Percentiles rank a stretch among this genome's conserved stretches.
These are phyloP conservation scores for Procavia capensis DNA, from an alignment of 2,113 vertebrate genomes.

Conservation along the genomic window DNA sequence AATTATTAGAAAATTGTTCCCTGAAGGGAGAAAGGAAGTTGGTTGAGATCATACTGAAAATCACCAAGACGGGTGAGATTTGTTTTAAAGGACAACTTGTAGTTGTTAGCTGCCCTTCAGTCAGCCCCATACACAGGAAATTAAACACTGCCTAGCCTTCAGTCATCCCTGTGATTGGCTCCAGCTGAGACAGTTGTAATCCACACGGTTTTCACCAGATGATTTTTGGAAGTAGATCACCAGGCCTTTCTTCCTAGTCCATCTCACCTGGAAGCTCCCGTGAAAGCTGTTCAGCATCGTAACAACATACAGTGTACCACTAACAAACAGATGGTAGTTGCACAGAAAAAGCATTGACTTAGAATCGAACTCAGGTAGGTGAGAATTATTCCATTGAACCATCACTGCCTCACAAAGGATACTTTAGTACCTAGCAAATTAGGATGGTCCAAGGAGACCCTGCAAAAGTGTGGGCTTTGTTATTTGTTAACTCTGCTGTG, in stretches of 20 bases:
- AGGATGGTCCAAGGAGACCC: not conserved
- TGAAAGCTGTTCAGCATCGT: not conserved
- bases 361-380: not conserved
- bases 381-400: not conserved
- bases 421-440: not conserved
- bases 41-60: slow-evolving; percentile 29
- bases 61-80: not conserved
- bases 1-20: slow-evolving; percentile 16
- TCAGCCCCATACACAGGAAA: not conserved
- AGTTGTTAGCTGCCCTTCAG: not conserved
- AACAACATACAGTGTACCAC: too few species aligned
- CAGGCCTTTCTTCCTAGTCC: not conserved
- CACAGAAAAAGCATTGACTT: not conserved
- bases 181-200: not conserved
- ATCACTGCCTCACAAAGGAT: too few species aligned
- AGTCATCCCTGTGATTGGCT: not conserved
- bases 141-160: not conserved
- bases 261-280: not conserved
- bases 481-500: not conserved
- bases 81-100: not conserved
- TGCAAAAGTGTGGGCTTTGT: not conserved
- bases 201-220: not conserved
- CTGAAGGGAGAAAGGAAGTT: not conserved
- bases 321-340: too few species aligned
- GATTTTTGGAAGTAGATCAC: not conserved